These are phyloP conservation scores for Gymnodraco acuticeps DNA, from an alignment of 2,797 vertebrate species.

Conservation along the genomic window DNA sequence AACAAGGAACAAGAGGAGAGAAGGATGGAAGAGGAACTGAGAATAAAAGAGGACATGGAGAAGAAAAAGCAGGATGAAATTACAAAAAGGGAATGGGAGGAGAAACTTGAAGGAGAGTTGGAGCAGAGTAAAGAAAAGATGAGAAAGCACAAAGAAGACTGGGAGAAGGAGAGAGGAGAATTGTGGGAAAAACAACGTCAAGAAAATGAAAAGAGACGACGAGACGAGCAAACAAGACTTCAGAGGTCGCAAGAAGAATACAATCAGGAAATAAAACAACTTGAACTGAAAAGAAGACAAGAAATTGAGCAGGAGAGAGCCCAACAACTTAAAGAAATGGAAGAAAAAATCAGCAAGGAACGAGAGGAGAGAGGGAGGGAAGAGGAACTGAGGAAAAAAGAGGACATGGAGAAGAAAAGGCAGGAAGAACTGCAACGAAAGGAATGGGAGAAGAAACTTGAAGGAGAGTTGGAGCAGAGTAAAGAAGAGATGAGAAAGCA, in stretches of 20 bases:
- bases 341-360: background rate
- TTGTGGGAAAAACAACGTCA: background rate
- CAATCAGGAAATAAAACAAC: background rate
- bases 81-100: too few species aligned
- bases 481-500: background rate
- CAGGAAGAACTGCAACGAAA: background rate
- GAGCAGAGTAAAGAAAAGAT: constrained; percentile 6
- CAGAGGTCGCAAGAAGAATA: background rate
- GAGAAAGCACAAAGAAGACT: background rate
- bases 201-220: constrained; percentile 13
- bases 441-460: background rate
- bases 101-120: background rate
- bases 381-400: background rate
- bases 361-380: background rate
- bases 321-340: background rate
- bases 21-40: too few species aligned
- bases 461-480: background rate
- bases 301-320: constrained; percentile 14
- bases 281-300: background rate
- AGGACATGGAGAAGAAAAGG: background rate
- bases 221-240: background rate
- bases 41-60: too few species aligned
- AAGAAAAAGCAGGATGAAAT: too few species aligned
- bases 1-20: too few species aligned
- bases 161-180: constrained; percentile 22